A percentile compares a stretch with the other conserved stretches of the same genome.
Conservation (phyloP, 2,888 invertebrate genomes). For the Melanargia galathea region DNA sequence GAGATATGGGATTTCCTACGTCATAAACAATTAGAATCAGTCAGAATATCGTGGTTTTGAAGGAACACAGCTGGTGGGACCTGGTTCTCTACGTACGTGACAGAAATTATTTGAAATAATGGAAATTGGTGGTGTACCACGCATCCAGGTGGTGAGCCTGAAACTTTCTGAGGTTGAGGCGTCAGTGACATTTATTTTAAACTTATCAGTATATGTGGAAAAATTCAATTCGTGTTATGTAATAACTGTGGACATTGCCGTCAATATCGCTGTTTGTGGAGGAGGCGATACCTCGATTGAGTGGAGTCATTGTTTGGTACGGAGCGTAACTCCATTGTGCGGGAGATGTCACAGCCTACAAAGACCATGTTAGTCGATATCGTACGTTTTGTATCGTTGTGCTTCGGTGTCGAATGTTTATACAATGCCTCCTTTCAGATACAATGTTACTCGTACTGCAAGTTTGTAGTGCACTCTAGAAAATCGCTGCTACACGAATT, state of each 20-base stretch:
- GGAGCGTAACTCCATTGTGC: slow-evolving; percentile 46
- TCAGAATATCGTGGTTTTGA: too few relatives aligned
- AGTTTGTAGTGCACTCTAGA: background rate
- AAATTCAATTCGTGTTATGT: background rate
- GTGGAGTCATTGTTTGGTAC: slow-evolving; percentile 49
- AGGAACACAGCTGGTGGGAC: too few relatives aligned
- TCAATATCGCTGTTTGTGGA: slow-evolving; percentile 43
- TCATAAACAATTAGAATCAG: too few relatives aligned
- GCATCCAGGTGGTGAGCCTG: too few relatives aligned
- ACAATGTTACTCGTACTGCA: slow-evolving; percentile 5
- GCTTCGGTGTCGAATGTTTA: slow-evolving; percentile 23
- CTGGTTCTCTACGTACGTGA: too few relatives aligned
- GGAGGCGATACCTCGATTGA: slow-evolving; percentile 50
- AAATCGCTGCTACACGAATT: background rate
- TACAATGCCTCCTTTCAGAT: slow-evolving; percentile 16
- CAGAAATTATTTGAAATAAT: too few relatives aligned
- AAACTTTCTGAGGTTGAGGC: too few relatives aligned
- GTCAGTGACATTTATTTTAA: too few relatives aligned
- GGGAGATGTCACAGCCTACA: slow-evolving; percentile 40
- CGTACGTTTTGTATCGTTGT: slow-evolving; percentile 18
- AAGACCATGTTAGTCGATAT: slow-evolving; percentile 32
- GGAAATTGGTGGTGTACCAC: too few relatives aligned
- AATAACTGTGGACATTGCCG: slow-evolving; percentile 4
- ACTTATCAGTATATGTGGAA: background rate
- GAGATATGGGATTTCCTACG: too few relatives aligned